These are phyloP conservation scores for Baryphthengus martii DNA, from an alignment of 2,113 vertebrate genomes.

Conservation along the genomic window DNA sequence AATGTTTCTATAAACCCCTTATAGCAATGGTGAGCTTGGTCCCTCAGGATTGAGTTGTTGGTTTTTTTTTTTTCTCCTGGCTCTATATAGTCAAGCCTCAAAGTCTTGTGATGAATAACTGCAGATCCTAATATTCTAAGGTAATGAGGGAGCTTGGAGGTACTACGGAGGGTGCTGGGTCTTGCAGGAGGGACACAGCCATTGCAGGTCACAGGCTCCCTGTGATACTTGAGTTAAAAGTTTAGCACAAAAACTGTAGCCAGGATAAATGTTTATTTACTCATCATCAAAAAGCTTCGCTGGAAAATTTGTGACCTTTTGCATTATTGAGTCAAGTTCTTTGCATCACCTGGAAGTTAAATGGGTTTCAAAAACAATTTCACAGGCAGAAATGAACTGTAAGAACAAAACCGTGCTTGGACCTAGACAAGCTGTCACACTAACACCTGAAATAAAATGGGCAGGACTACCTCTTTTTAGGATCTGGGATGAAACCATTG, in stretches of 20 bases:
- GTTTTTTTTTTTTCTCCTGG: not conserved
- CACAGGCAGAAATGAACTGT: not conserved
- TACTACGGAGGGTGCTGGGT: not conserved
- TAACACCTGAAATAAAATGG: not conserved
- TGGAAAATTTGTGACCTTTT: not conserved
- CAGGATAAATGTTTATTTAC: not conserved
- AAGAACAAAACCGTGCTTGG: not conserved
- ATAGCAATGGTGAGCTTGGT: not conserved
- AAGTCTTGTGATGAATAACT: not conserved
- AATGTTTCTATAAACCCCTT: not conserved
- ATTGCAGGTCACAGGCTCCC: not conserved
- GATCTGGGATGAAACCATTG: not conserved
- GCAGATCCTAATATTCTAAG: not conserved
- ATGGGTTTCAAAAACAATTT: not conserved
- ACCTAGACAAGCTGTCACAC: not conserved
- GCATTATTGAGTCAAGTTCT: not conserved
- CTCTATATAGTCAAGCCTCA: not conserved
- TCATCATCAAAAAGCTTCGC: not conserved
- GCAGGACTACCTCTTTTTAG: not conserved
- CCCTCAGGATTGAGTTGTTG: not conserved
- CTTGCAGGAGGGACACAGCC: fast-evolving
- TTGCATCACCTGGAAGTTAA: not conserved
- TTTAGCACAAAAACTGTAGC: not conserved
- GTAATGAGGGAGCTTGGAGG: not conserved
- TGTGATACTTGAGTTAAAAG: not conserved